phyloP scores from a whole-genome alignment of 2,797 vertebrate species.

The Naso thynnoides region DNA sequence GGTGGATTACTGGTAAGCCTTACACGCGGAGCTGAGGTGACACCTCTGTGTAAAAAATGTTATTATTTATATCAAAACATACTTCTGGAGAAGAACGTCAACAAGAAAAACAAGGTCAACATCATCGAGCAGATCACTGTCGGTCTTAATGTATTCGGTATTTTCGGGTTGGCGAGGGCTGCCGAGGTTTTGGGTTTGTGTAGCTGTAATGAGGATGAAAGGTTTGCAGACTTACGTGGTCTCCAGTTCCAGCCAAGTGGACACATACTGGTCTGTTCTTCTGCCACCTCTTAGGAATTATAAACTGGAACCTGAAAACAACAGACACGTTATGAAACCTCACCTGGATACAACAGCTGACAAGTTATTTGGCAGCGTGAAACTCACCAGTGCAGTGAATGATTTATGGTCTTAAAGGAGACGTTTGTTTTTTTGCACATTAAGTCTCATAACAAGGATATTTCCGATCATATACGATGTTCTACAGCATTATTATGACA shows the following conservation, averaged over 20 bases:
- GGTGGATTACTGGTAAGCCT: no score
- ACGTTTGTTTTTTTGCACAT: no score
- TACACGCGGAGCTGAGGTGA: no score
- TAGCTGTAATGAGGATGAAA: background rate
- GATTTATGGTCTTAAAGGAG: background rate
- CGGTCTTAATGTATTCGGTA: background rate
- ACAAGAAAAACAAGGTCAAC: background rate
- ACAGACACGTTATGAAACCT: constrained; percentile 18
- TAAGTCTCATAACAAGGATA: no score
- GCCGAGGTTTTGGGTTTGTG: background rate
- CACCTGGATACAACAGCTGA: background rate
- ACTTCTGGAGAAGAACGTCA: background rate
- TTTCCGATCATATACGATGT: no score
- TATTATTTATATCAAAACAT: no score
- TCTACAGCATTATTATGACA: no score
- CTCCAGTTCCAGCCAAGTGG: constrained; percentile 97
- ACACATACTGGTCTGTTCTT: constrained; percentile 94
- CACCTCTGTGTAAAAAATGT: no score
- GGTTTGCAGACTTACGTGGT: constrained; percentile 88
- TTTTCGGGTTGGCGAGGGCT: background rate
- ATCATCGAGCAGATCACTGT: background rate
- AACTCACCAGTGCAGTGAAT: background rate
- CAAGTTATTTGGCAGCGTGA: background rate
- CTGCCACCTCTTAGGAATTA: constrained; percentile 94
- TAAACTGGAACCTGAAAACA: constrained; percentile 96